Evolutionary conservation across 2,888 invertebrate genomes (phyloP), one percentile per base, ranked within the genome.

Genomic region (Tinea pellionella): DNA sequence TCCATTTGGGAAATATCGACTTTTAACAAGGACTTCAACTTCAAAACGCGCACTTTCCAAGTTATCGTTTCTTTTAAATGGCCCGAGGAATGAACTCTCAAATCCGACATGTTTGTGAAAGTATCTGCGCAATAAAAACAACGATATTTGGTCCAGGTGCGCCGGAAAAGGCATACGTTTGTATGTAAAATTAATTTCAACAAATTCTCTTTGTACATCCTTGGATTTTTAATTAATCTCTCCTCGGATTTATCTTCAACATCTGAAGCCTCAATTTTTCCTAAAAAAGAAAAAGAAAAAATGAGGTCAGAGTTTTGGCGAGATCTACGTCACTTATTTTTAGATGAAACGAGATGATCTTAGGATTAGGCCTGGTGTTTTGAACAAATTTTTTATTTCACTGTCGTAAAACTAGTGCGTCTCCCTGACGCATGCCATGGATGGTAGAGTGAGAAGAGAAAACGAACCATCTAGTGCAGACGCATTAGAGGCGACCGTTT

Each of bases 131-230:
- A 81, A 13, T 65, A 66, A 60, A 69, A 71, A 43, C 80, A 81
- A 0, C 69, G 66, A 62, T 69, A 77, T 64, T 73, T 76, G 0
- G 70, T 73, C 47, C 69, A 71, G 2, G 72, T 61, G 0, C 77
- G 77, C 3, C 67, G 71, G 63, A 79, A 79, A 0, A 77, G 63
- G 51, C 75, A 77, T 13, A 79, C 62, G 59, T 80, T 80, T 0
- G 80, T 79, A 58, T 79, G 72, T 15, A 69, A 62, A 11, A 78
- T 63, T 0, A 81, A 67, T 61, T 74, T 75, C 0, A 75, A 51
- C 0, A 79, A 72, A 64, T 79, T 77, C 19, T 73, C 68, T 15
- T 59, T 47, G 51, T 60, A 37, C 9, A n/a, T 37, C 37, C 53
- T 18, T 32, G 37, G 37, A n/a, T 37, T 1, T 9, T 9, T 9